Evolutionary conservation across 2,888 invertebrate genomes (phyloP), one percentile per base, ranked within the genome.

Genomic region (Ctena decussata): DNA sequence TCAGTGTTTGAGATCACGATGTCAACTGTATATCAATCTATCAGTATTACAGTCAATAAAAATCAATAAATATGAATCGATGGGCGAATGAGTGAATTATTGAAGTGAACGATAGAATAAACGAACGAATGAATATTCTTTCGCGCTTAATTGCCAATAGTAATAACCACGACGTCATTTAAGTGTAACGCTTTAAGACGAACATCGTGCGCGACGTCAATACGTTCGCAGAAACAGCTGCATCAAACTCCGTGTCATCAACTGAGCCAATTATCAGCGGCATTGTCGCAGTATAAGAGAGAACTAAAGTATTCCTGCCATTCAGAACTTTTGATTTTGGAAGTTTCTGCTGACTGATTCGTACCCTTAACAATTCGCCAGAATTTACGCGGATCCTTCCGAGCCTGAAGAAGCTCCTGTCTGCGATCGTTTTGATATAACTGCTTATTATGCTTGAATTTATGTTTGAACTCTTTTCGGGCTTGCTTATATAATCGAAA

Each of bases 381-480:
- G 30, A 75, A 75, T 37, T 37, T 32, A n/a, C 37, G 24, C 18
- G 74, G 53, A 35, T 75, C 44, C 15, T 53, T 75, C n/a, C 74
- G 30, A 5, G 46, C 49, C 49, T 41, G 27, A 18, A 49, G n/a
- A 39, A 39, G 41, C 27, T 72, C 46, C 46, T 72, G 44, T 72
- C 72, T 72, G 30, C 46, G 30, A 12, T 21, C 30, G 18, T 30
- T 37, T 72, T 72, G 72, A 72, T 39, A 44, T 30, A n/a, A 21
- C 27, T 21, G 24, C 30, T 46, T 44, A 21, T 72, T 44, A n/a
- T 24, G 32, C 72, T 72, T 44, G 35, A 30, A 44, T 21, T 27
- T 39, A 1, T 30, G 6, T 72, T 75, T 53, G 35, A 75, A 75
- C 30, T 75, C 57, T 37, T 75, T 75, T 30, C 53, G 30, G 27